Evolutionary conservation across 2,113 vertebrate genomes (phyloP).

Genomic region (Apaloderma vittatum): DNA sequence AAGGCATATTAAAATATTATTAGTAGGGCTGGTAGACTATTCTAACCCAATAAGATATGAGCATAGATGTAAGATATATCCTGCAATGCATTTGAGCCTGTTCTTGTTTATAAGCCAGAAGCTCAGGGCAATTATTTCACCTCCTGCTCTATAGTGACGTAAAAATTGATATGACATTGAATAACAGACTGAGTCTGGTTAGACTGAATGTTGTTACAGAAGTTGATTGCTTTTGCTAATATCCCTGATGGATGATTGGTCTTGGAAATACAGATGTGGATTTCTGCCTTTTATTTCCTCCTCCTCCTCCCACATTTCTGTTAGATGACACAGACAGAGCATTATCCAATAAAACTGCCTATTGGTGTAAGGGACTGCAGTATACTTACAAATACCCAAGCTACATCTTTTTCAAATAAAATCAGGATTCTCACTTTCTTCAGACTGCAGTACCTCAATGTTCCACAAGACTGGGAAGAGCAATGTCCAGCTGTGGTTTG

Average conservation of each 20-base stretch:
- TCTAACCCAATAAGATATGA: neutral
- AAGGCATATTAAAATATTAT: neutral
- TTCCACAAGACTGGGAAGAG: neutral
- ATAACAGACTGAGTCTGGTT: neutral
- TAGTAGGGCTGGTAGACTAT: neutral
- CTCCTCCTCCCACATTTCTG: neutral
- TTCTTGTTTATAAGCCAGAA: neutral
- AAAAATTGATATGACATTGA: neutral
- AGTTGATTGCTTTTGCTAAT: neutral
- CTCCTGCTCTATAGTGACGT: neutral
- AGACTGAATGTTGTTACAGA: neutral
- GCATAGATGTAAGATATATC: too few relatives aligned
- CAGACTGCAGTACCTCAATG: neutral
- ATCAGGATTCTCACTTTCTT: neutral
- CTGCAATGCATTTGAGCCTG: neutral
- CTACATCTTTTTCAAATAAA: neutral
- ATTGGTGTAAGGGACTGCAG: neutral
- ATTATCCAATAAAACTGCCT: neutral
- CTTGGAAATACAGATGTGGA: neutral
- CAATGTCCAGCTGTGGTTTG: neutral
- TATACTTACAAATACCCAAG: neutral
- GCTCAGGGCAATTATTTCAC: neutral
- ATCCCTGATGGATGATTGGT: neutral
- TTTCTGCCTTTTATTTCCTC: neutral
- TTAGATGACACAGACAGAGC: neutral